Evolutionary conservation across 53 echinoderm and acorn worm species (phyloP).

Genomic region (Zoroaster sp.): DNA sequence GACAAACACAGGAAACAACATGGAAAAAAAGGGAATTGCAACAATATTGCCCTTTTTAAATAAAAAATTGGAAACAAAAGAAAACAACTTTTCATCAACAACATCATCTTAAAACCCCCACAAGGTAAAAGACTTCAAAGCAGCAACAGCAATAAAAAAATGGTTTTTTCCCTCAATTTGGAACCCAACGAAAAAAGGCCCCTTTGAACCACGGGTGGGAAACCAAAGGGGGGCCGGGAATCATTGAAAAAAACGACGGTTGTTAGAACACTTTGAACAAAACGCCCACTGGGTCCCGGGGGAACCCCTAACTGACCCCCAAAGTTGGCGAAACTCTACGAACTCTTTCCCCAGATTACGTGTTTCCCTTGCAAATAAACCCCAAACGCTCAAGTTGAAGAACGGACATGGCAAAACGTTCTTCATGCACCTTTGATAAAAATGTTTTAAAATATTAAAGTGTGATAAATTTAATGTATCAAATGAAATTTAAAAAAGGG

Average conservation of each 20-base stretch:
- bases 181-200: neutral
- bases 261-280: no score
- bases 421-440: slow-evolving; percentile 93
- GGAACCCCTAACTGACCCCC: slow-evolving; percentile 54
- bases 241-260: neutral
- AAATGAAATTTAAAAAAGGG: no score
- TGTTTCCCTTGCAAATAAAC: slow-evolving; percentile 69
- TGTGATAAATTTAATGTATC: no score
- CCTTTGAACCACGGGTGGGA: no score
- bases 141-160: no score
- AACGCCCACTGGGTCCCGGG: slow-evolving; percentile 69
- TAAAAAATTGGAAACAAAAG: no score
- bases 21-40: no score
- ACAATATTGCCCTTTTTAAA: no score
- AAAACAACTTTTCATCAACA: no score
- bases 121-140: no score
- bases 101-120: no score
- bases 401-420: slow-evolving; percentile 74
- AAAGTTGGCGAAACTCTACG: slow-evolving; percentile 82
- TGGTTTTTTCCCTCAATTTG: neutral
- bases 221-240: neutral
- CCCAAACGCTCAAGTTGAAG: slow-evolving; percentile 60
- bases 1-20: no score
- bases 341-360: slow-evolving; percentile 73
- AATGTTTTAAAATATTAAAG: slow-evolving; percentile 54